Base-by-base conservation (phyloP, 2,888 invertebrate species). In the Euphydryas editha region DNA sequence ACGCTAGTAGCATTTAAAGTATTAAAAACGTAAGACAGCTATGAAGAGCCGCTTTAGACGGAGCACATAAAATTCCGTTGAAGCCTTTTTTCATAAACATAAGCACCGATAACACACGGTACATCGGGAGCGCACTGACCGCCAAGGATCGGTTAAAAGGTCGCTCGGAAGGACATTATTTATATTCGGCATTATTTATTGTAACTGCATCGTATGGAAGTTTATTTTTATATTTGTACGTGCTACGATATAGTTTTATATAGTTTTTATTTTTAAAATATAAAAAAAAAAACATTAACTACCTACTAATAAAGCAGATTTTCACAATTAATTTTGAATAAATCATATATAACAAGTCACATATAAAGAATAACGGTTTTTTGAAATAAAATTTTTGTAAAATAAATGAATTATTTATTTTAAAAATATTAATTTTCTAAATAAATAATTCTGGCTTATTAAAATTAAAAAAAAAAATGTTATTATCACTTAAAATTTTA, bases 1-100 rank as follows among this genome's bases (percentile, higher is more conserved):
- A 85, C 91, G 84, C 86, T 81, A 84, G 82, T 91, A 92, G 84
- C 92, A 92, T 92, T 92, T 90, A 91, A 86, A 85, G 83, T 80
- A 81, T 88, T 88, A 85, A 85, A 87, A 88, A 86, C 81, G 79
- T 81, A 85, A 87, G 83, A 88, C 88, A 85, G 85, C 88, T 86
- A 88, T 84, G 88, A 86, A 87, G 85, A 88, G 87, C 89, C 87
- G 89, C 90, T 87, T 77, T 78, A 84, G 79, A 78, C 81, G 76
- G 75, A 70, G 78, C 81, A 86, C 84, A 90, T 90, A 85, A 88
- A 90, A 91, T 88, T 91, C 90, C 91, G 89, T 91, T 87, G 87
- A 82, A 86, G 81, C 85, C 86, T 90, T 92, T 63, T 90, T 90
- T 86, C 78, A 79, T 81, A 80, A 79, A 73, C 75, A 77, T 77